Conservation (phyloP, 2,888 invertebrate genomes). For the Syrphus vitripennis region DNA sequence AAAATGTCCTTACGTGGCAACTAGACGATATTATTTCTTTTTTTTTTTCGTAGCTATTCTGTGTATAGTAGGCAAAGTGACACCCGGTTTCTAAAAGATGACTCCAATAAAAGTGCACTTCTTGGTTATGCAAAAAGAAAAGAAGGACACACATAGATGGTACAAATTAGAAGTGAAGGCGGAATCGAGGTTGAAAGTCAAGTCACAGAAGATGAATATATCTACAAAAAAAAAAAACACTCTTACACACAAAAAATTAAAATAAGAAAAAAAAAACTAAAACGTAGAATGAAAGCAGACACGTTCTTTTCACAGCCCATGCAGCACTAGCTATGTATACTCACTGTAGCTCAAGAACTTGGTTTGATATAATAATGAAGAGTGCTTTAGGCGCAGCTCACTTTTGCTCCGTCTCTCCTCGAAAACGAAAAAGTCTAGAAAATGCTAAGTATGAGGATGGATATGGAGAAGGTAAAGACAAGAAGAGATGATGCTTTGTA, state of each 20-base stretch:
- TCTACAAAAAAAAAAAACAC: background rate
- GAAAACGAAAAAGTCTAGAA: background rate
- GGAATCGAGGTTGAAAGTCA: slow-evolving; percentile 65
- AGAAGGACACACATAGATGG: background rate
- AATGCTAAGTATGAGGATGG: background rate
- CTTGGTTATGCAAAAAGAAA: slow-evolving; percentile 5
- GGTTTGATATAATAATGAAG: slow-evolving; percentile 70
- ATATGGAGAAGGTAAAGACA: background rate
- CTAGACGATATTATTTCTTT: slow-evolving; percentile 18
- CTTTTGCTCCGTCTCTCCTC: slow-evolving; percentile 48
- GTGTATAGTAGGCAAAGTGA: slow-evolving; percentile 42
- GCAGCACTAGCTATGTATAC: background rate
- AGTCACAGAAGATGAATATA: slow-evolving; percentile 2
- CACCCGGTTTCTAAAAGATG: slow-evolving; percentile 65
- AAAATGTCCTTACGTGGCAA: slow-evolving; percentile 37
- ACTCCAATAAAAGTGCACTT: slow-evolving; percentile 66
- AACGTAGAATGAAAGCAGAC: slow-evolving; percentile 10
- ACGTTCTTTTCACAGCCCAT: slow-evolving; percentile 35
- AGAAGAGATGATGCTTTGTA: slow-evolving; percentile 40
- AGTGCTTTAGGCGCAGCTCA: slow-evolving; percentile 67
- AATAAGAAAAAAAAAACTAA: background rate
- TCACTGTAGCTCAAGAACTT: slow-evolving; percentile 61
- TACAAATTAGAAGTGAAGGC: slow-evolving; percentile 49
- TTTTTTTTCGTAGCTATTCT: background rate
- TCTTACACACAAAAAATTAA: background rate